Evolutionary conservation across 2,113 vertebrate species (phyloP), one percentile per base, ranked within the genome.

Genomic region (Aviceda subcristata): DNA sequence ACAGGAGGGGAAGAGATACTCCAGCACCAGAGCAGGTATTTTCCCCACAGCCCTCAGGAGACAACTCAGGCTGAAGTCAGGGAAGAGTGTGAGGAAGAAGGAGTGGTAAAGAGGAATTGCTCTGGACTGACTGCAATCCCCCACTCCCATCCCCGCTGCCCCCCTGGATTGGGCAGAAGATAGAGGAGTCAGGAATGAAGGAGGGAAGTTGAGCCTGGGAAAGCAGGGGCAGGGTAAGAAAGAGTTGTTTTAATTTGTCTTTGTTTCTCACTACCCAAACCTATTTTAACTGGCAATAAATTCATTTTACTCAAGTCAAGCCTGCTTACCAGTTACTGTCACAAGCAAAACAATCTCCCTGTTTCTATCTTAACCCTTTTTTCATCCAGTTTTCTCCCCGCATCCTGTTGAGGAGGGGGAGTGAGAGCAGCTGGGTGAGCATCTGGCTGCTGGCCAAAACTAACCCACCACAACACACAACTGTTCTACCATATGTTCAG

Each of bases 11-110:
- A 46, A 20, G 43, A 41, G 23, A 17, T 18, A 27, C 50, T 66
- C 43, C 62, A 51, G 36, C 57, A 63, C 41, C 2, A 3, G 18
- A 56, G 62, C 23, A 34, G 24, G 39, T 26, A 29, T 34, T 20
- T 6, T 9, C 15, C 26, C 9, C 0, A 0, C 32, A 85, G 56
- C 38, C 27, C 51, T 22, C 5, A 2, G 50, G 34, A 46, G 21
- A 62, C 2, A 7, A 24, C 19, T 55, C 0, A 0, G 3, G 7
- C 32, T 51, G 53, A 36, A 67, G 32, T 24, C 60, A 29, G 32
- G 45, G 20, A 26, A 24, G n/a, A n/a, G 9, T 3, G 22, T 23
- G 9, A 55, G 50, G 27, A 71, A 15, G 45, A 6, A 63, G 34
- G 30, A 86, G 30, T 4, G 12, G 19, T 30, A 63, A 23, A 27